Evolutionary conservation across 2,797 vertebrate species (phyloP).

Genomic region (Sciurus vulgaris): DNA sequence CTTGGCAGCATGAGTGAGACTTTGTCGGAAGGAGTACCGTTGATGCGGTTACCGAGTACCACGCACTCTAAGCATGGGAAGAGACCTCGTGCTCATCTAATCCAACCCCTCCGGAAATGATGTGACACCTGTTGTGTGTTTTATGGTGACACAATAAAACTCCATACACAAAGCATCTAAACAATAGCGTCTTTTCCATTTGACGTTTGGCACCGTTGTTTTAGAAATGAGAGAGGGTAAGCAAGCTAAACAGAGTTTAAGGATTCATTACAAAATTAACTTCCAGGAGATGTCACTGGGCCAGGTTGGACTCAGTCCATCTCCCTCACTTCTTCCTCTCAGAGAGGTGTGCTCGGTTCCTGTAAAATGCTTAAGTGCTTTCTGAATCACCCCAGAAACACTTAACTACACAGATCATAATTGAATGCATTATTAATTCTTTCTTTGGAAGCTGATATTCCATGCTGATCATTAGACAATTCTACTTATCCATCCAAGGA

Average conservation of each 20-base stretch:
- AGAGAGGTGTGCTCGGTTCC: constrained; percentile 70
- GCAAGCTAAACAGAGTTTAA: constrained; percentile 64
- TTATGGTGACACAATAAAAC: neutral
- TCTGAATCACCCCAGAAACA: constrained; percentile 81
- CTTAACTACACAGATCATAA: constrained; percentile 78
- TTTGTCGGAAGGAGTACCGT: neutral
- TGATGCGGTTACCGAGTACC: neutral
- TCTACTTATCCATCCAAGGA: constrained; percentile 57
- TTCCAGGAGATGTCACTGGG: constrained; percentile 8
- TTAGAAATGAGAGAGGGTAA: constrained; percentile 31
- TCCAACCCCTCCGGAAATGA: constrained; percentile 6
- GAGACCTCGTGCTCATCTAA: neutral
- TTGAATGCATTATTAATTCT: constrained; percentile 82
- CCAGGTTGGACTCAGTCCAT: constrained; percentile 38
- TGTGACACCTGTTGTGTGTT: constrained; percentile 28
- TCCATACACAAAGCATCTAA: neutral
- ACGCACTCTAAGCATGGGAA: neutral
- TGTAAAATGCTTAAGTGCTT: constrained; percentile 82
- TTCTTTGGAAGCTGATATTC: constrained; percentile 79
- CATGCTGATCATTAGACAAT: constrained; percentile 68
- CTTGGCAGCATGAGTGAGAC: constrained; percentile 36
- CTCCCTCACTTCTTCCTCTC: constrained; percentile 67
- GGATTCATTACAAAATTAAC: constrained; percentile 53
- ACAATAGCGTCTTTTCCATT: neutral
- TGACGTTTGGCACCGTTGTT: neutral